These are phyloP conservation scores for Sciurus niger DNA, from an alignment of 2,113 vertebrate genomes.

Conservation along the genomic window DNA sequence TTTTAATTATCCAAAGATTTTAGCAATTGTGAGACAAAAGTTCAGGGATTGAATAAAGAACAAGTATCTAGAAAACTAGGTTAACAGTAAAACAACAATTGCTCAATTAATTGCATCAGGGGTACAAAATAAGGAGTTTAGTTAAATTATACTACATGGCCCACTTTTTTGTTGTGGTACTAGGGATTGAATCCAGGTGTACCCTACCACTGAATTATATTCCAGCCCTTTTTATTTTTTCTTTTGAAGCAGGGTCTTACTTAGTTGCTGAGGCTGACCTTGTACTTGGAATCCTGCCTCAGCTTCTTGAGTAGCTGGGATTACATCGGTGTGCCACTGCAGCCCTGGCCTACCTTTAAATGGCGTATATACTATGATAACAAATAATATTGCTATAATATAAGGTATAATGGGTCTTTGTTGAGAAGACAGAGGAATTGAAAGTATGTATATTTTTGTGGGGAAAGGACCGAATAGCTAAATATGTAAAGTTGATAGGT, in stretches of 20 bases:
- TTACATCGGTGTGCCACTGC: too few relatives aligned
- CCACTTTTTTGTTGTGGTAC: too few relatives aligned
- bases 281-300: too few relatives aligned
- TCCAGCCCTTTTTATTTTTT: too few relatives aligned
- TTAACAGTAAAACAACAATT: not conserved
- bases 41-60: not conserved
- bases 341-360: too few relatives aligned
- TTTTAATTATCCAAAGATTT: not conserved
- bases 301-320: too few relatives aligned
- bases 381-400: not conserved
- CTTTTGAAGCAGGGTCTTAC: too few relatives aligned
- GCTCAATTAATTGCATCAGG: not conserved
- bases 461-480: not conserved
- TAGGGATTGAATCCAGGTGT: too few relatives aligned
- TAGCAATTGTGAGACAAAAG: too few relatives aligned
- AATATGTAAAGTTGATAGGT: not conserved
- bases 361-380: too few relatives aligned
- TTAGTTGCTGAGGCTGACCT: too few relatives aligned
- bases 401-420: not conserved
- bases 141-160: not conserved
- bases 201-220: too few relatives aligned
- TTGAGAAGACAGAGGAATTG: not conserved
- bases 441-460: not conserved
- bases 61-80: not conserved
- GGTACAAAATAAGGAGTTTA: not conserved